Base-by-base conservation (phyloP, 2,888 invertebrate species). In the Drosophila niveifrons region DNA sequence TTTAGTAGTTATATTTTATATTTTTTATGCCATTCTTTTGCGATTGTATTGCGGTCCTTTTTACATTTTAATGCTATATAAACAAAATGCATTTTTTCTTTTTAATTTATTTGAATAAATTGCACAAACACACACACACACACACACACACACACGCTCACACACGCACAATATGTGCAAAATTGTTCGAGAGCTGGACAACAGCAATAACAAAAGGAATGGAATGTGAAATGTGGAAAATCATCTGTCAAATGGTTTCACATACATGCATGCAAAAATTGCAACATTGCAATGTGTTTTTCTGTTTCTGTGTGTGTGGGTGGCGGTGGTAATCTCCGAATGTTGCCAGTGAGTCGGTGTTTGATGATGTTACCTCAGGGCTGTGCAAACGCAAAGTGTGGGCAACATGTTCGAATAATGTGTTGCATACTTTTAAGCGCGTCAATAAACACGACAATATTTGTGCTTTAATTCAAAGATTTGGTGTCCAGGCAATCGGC, bases 181-280 rank as follows among this genome's bases (percentile, higher is more conserved):
- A 73, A 58, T 65, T 63, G 51, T 41, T 43, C 13, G 15, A 10
- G 11, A 53, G 56, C 23, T 46, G 62, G 47, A 57, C 44, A 63
- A 52, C 55, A 31, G 43, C 17, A 70, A 23, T 34, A 62, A 56
- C 74, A 68, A 63, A 34, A 44, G n/a, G 41, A 47, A 51, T 3
- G 31, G 81, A 74, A 76, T 78, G 69, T 66, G 57, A 81, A 81
- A 83, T 84, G 80, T 76, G 84, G 71, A 84, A 82, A 84, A 78
- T 81, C 78, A 82, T 76, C 75, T 82, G 84, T 82, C 81, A 81
- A 81, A 75, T 75, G 75, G 44, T 52, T 68, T 56, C 64, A 23
- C 57, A 69, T 55, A 68, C 8, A 17, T 59, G 57, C 55, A 34
- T 59, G 62, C 58, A 59, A 52, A 73, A 75, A 75, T 48, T 75